Evolutionary conservation across 2,888 invertebrate genomes (phyloP), one percentile per base, ranked within the genome.

Genomic region (Xestia xanthographa): DNA sequence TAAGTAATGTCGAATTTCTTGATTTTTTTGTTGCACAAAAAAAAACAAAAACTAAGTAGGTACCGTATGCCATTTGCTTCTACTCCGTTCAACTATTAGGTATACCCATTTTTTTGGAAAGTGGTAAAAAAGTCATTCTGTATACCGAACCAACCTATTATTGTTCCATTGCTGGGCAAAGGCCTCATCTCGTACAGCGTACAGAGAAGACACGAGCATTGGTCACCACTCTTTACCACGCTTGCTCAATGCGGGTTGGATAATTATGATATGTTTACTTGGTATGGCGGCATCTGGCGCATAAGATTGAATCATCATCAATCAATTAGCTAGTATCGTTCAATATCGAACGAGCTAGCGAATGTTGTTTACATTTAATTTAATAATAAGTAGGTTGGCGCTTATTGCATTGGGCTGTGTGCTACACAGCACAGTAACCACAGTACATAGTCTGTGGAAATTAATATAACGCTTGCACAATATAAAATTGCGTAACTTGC

Each of bases 401-500:
- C 26, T 9, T 70, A 65, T 69, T 72, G 67, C 68, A 62, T 73
- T 62, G 56, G 29, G 5, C 70, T 58, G 70, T 71, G 67, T 77
- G 68, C 26, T 17, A 63, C 77, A 29, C 58, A 58, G 20, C 20
- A 26, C 8, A 58, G 58, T 58, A 4, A 29, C 20, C 12, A 43
- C 66, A 70, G 48, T 73, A 77, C 69, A 38, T 53, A 48, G 75
- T 71, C 62, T 43, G 70, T 75, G 73, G 77, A 85, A 85, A 77
- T 82, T 84, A 88, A 88, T 86, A 83, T 63, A 80, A 86, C 77
- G 73, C 88, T 94, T 94, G 89, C 92, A 93, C 92, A 95, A 95
- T 92, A 88, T 91, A 85, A 90, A 85, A 87, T 95, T 95, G 90
- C 92, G 90, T 94, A 94, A 95, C 83, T 81, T 82, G 62, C 88